Conservation (phyloP, 1,140 invertebrate species). For the Drosophila sulfurigaster region DNA sequence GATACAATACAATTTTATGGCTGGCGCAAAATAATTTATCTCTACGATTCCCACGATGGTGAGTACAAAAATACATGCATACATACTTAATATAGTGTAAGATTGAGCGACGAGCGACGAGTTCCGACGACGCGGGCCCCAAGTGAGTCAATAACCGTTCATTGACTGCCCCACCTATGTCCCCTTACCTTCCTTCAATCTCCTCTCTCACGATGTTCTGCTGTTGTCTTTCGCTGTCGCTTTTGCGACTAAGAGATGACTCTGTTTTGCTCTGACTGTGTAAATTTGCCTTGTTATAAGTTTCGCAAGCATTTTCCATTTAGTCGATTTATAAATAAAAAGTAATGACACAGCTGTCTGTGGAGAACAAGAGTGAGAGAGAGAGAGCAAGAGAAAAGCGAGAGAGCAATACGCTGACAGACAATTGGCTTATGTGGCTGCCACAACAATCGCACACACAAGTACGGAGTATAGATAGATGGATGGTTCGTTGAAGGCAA, state of each 20-base stretch:
- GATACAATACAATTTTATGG: slow-evolving; percentile 96
- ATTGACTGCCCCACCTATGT: slow-evolving; percentile 25
- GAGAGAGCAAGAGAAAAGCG: background rate
- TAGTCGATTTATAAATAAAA: slow-evolving; percentile 80
- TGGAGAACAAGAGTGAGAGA: background rate
- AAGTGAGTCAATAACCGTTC: slow-evolving; percentile 58
- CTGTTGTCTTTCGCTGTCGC: background rate
- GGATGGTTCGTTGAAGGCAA: slow-evolving; percentile 10
- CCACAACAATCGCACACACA: slow-evolving; percentile 9
- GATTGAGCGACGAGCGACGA: slow-evolving; percentile 31
- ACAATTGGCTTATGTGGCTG: slow-evolving; percentile 37
- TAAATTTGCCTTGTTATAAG: slow-evolving; percentile 80
- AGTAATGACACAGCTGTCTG: slow-evolving; percentile 76
- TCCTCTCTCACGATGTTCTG: background rate
- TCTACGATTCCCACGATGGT: slow-evolving; percentile 98
- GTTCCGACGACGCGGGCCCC: slow-evolving; percentile 19
- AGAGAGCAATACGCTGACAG: slow-evolving; percentile 22
- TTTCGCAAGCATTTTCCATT: slow-evolving; percentile 77
- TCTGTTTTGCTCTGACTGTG: slow-evolving; percentile 24
- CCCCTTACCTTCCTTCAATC: background rate
- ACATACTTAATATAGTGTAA: slow-evolving; percentile 20
- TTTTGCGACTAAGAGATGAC: slow-evolving; percentile 20
- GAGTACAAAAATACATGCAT: slow-evolving; percentile 85
- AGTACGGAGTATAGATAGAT: slow-evolving; percentile 10
- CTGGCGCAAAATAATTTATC: slow-evolving; percentile 96